Evolutionary conservation across 2,797 vertebrate species (phyloP), one percentile per base, ranked within the genome.

Genomic region (Balearica regulorum): DNA sequence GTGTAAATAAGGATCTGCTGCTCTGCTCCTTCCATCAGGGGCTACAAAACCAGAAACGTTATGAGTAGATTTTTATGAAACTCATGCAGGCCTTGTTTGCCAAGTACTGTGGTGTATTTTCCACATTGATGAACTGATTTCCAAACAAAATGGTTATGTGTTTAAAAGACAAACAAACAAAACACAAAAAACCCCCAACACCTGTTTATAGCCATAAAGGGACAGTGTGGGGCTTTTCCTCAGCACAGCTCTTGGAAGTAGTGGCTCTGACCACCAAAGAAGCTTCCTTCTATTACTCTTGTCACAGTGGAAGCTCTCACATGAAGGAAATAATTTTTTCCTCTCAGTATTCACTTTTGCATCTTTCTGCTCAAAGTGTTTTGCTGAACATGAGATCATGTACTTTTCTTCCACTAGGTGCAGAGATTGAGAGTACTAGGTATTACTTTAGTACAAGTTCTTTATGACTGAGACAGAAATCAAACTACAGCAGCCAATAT

Each of bases 321-420:
- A 13, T 16, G 44, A 83, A 39, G 26, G 19, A 83, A 37, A 12
- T 4, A 31, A 19, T 54, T 22, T 24, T 15, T 13, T 25, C 7
- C 5, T 7, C 17, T 6, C 10, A 15, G 35, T 46, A n/a, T n/a
- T n/a, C 5, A 25, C 35, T 37, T 66, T 60, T 2, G 0, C 20
- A 25, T 46, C 37, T 51, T 76, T 68, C 55, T 44, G 9, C 31
- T 64, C 10, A 29, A 51, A 80, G 18, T 13, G 2, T 68, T 64
- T 79, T 71, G 24, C 35, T 58, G 37, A 61, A 44, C 3, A 14
- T 43, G 31, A 48, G 22, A 65, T 9, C 35, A 13, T 17, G 29
- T 5, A 29, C 4, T 13, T 13, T 41, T 35, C 29, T 64, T 49
- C 13, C 4, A 49, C 6, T 17, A 22, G 10, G 33, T 66, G 22